phyloP scores from a whole-genome alignment of 2,888 invertebrate species.

The Bugula neritina region DNA sequence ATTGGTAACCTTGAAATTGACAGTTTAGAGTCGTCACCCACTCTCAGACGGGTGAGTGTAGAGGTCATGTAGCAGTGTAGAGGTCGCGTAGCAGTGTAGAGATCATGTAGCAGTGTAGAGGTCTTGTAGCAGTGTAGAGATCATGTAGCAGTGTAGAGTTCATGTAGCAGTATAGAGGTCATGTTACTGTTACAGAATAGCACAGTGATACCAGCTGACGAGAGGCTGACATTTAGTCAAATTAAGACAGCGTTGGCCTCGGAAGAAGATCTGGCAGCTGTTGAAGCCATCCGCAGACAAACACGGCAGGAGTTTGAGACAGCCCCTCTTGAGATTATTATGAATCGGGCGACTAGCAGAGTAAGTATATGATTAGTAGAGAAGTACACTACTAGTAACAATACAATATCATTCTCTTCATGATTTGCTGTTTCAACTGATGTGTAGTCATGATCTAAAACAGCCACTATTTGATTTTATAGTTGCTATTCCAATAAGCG shows the following conservation, averaged over 20 bases:
- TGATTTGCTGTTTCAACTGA: no score
- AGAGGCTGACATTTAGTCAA: slow-evolving; percentile 3
- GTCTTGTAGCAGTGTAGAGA: no score
- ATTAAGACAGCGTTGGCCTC: not conserved
- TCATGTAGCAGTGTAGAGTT: no score
- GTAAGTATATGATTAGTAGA: no score
- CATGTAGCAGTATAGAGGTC: not conserved
- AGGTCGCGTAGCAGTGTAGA: no score
- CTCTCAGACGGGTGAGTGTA: slow-evolving; percentile 8
- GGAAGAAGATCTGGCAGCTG: not conserved
- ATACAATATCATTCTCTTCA: no score
- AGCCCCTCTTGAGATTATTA: not conserved
- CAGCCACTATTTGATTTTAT: no score
- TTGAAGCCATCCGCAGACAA: not conserved
- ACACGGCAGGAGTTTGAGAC: slow-evolving; percentile 20
- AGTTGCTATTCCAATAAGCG: no score
- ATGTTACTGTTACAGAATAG: slow-evolving; percentile 5
- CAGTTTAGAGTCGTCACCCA: slow-evolving; percentile 23
- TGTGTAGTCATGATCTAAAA: no score
- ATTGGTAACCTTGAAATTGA: slow-evolving; percentile 21
- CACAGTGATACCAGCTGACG: not conserved
- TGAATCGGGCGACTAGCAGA: not conserved
- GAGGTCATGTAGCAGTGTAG: no score
- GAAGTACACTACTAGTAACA: no score
- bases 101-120: no score